Evolutionary conservation across 2,797 vertebrate genomes (phyloP).

Genomic region (Tarsius wallacei): DNA sequence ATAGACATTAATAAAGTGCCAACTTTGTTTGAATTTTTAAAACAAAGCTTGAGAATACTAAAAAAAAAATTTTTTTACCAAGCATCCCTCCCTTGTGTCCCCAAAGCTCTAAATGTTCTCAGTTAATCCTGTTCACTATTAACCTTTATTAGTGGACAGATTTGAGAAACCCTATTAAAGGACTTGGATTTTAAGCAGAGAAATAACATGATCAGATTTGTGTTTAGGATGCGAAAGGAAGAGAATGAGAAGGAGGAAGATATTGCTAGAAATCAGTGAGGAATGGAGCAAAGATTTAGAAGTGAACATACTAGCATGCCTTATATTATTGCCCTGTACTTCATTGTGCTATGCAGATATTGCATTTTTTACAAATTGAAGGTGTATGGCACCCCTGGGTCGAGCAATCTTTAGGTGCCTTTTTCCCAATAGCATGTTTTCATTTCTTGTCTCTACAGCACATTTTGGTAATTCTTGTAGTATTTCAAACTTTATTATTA

Average conservation of each 20-base stretch:
- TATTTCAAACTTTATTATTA: not conserved
- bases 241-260: not conserved
- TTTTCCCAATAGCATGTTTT: not conserved
- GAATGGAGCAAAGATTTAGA: not conserved
- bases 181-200: not conserved
- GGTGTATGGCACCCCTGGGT: not conserved
- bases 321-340: not conserved
- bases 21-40: not conserved
- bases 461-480: not conserved
- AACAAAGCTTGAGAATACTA: not conserved
- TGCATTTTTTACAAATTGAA: not conserved
- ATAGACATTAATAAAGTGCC: not conserved
- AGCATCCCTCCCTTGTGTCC: not conserved
- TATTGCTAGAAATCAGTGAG: not conserved
- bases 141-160: not conserved
- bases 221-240: not conserved
- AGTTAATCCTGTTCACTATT: not conserved
- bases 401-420: not conserved
- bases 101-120: not conserved
- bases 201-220: not conserved
- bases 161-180: not conserved
- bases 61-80: not conserved
- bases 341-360: not conserved
- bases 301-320: not conserved
- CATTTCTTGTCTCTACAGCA: not conserved